Evolutionary conservation across 64 coral and sea anemone genomes (phyloP), one percentile per base, ranked within the genome.

Genomic region (Orbicella faveolata): DNA sequence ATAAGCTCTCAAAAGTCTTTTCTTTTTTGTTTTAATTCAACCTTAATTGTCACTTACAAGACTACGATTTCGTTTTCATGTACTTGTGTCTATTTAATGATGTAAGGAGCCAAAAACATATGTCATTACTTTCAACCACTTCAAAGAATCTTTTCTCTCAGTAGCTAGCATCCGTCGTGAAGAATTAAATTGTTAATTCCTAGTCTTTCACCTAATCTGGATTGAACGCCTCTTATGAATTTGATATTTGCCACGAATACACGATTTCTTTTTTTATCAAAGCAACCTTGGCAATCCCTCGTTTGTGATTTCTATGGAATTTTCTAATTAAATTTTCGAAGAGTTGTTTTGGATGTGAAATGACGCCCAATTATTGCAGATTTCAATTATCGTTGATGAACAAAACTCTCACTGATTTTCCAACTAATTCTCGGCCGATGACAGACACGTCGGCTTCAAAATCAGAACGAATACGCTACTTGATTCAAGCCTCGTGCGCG

Each of bases 111-210:
- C 41, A 52, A 23, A 83, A 77, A 79, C 48, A 52, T 44, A 30
- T 30, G 82, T 73, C 23, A 23, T 1, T 52, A 12, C 36, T 78
- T 78, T 78, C 41, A n/a, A 52, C 36, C 18, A 70, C 67, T 70
- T n/a, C 10, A 23, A 20, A 76, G 13, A 44, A 78, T 51, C 36
- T 23, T 78, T 48, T 21, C 19, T 44, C 51, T 20, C 44, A 48
- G 7, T 6, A 6, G 44, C 44, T 48, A 6, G 41, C 36, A 39
- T 39, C 41, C 16, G 37, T 78, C 10, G 8, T 11, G 8, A 52
- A 73, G 19, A 52, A 9, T n/a, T 51, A 70, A 85, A 85, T 66
- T 26, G 12, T 51, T 85, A 85, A 73, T 85, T 25, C 61, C 36
- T 10, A 25, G 82, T 66, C 10, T 52, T 48, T 23, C 35, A 37